Percentiles rank a stretch among this genome's conserved stretches.
These are phyloP conservation scores for Actinia equina DNA, from an alignment of 64 coral and sea anemone genomes.

Conservation along the genomic window DNA sequence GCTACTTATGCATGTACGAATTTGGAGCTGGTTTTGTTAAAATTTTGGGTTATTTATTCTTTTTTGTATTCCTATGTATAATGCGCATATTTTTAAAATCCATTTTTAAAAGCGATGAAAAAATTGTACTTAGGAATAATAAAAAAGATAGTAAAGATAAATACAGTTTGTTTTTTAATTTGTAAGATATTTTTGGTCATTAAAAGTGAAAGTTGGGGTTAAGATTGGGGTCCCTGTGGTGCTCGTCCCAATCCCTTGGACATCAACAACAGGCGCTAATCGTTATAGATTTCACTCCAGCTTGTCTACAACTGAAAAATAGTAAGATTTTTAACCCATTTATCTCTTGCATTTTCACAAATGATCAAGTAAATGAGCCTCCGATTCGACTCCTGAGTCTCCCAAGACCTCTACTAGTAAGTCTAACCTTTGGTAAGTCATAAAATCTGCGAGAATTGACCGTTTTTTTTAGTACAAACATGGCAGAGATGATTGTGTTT, in stretches of 20 bases:
- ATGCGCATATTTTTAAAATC: neutral
- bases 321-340: neutral
- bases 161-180: neutral
- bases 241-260: neutral
- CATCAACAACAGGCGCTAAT: constrained; percentile 23
- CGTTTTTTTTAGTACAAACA: neutral
- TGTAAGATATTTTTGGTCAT: neutral
- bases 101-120: neutral
- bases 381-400: constrained; percentile 16
- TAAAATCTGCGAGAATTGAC: neutral
- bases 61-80: too few relatives aligned
- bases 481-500: neutral
- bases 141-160: neutral
- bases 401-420: neutral
- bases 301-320: neutral
- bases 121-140: neutral
- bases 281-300: constrained; percentile 19
- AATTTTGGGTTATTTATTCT: too few relatives aligned
- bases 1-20: too few relatives aligned
- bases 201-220: neutral
- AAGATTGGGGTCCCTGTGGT: neutral
- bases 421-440: neutral
- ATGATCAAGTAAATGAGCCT: constrained; percentile 16
- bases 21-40: too few relatives aligned
- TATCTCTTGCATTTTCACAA: neutral